phyloP scores from a whole-genome alignment of 2,113 vertebrate species.

The Hemiscyllium ocellatum region DNA sequence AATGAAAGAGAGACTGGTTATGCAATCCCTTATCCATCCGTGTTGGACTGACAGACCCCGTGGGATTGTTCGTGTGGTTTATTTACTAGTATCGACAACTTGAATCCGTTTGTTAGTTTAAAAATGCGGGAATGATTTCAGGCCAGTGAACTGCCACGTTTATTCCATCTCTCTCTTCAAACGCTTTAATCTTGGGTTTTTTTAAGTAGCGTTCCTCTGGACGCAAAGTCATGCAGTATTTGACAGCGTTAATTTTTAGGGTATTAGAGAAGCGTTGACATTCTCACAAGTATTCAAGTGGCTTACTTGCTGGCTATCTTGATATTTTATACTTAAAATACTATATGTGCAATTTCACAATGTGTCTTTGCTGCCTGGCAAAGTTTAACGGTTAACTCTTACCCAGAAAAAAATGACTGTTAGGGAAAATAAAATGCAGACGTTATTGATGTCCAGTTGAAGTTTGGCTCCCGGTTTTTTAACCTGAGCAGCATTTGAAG shows the following conservation, averaged over 20 bases:
- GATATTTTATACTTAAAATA: neutral
- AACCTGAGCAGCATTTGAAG: neutral
- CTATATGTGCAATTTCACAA: neutral
- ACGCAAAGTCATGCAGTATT: neutral
- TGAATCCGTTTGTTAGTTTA: neutral
- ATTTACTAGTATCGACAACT: neutral
- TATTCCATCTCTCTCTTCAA: neutral
- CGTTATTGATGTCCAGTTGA: too few species aligned
- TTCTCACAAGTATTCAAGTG: conserved; percentile 9
- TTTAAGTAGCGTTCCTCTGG: neutral
- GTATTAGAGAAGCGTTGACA: neutral
- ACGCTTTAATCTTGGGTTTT: neutral
- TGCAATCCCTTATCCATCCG: neutral
- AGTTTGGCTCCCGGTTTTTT: neutral
- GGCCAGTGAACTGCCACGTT: neutral
- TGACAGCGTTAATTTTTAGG: neutral
- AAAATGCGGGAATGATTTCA: neutral
- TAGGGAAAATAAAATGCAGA: neutral
- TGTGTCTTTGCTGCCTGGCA: neutral
- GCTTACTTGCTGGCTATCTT: neutral
- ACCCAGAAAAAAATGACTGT: neutral
- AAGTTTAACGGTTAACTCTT: neutral
- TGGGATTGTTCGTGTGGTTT: neutral
- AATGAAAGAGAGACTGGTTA: neutral
- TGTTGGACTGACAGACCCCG: neutral